phyloP scores from a whole-genome alignment of 2,797 vertebrate species.

The Intellagama lesueurii region DNA sequence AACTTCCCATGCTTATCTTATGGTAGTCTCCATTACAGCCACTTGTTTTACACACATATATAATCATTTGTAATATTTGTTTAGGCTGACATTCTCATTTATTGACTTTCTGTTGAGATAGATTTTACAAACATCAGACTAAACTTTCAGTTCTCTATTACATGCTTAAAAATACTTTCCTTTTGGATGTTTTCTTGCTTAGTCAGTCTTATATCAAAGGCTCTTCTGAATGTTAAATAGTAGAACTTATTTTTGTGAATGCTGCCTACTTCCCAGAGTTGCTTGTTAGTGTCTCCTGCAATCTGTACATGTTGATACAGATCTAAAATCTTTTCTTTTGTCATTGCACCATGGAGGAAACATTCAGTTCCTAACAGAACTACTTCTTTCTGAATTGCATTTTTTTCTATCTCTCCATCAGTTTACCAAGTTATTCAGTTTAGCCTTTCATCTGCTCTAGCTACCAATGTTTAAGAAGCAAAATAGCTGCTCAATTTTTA shows the following conservation, averaged over 20 bases:
- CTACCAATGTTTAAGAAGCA: background rate
- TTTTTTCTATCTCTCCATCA: background rate
- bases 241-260: slow-evolving; percentile 5
- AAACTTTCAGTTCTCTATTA: background rate
- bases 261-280: background rate
- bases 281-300: background rate
- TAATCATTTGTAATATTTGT: slow-evolving; percentile 24
- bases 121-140: slow-evolving; percentile 16
- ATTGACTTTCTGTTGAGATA: slow-evolving; percentile 25
- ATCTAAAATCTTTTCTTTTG: background rate
- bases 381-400: background rate
- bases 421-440: background rate
- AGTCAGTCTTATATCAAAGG: background rate
- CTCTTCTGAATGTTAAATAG: background rate
- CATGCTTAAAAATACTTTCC: background rate
- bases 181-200: background rate
- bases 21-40: background rate
- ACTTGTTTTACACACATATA: slow-evolving; percentile 21
- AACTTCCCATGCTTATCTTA: background rate
- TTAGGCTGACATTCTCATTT: slow-evolving; percentile 31
- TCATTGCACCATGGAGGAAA: background rate
- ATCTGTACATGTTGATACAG: background rate
- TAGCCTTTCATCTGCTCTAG: background rate
- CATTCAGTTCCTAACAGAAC: background rate
- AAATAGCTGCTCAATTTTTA: background rate